These are phyloP conservation scores for Nibea coibor DNA, from an alignment of 2,113 vertebrate genomes.

Conservation along the genomic window DNA sequence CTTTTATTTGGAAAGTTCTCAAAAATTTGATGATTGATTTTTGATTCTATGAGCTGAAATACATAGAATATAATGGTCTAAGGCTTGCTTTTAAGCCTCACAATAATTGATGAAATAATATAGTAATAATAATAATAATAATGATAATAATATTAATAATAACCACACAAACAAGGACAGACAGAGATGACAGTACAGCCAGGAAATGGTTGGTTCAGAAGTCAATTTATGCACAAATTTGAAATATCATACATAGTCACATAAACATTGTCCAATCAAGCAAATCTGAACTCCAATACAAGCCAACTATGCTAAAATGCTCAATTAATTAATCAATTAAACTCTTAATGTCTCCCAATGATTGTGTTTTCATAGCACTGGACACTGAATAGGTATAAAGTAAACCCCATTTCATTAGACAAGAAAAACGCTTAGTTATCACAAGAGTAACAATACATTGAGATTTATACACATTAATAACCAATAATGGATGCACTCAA, in stretches of 20 bases:
- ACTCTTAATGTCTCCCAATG: not conserved
- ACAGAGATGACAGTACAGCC: constrained; percentile 26
- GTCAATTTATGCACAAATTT: constrained; percentile 68
- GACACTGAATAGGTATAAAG: not conserved
- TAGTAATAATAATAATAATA: too few species aligned
- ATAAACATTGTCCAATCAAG: constrained; percentile 9
- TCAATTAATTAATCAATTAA: not conserved
- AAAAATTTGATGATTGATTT: not conserved
- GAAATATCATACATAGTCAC: constrained; percentile 52
- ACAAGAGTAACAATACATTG: constrained; percentile 17
- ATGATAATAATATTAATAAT: too few species aligned
- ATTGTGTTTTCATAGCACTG: not conserved
- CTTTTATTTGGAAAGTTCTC: not conserved
- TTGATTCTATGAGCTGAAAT: not conserved
- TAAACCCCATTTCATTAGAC: constrained; percentile 20
- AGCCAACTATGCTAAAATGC: not conserved
- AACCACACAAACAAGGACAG: not conserved
- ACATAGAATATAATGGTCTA: not conserved
- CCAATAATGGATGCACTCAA: constrained; percentile 17
- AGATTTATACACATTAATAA: constrained; percentile 39
- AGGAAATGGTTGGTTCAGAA: not conserved
- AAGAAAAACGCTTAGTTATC: constrained; percentile 2
- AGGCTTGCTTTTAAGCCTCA: not conserved
- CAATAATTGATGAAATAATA: not conserved
- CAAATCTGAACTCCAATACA: constrained; percentile 10